phyloP scores from a whole-genome alignment of 2,888 invertebrate species.

The Eristalis tenax region DNA sequence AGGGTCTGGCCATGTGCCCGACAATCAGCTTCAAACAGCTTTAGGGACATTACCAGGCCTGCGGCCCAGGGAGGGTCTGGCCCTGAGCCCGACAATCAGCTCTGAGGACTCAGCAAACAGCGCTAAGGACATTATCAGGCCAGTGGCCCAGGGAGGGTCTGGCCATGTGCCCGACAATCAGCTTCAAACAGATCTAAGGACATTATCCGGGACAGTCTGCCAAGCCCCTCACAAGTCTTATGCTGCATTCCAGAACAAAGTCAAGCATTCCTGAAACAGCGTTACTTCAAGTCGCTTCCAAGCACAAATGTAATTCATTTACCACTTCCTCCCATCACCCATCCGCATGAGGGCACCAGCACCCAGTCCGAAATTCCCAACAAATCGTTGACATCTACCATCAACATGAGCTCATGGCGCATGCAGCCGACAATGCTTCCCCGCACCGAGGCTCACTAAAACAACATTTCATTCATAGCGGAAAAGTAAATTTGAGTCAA shows the following conservation, averaged over 20 bases:
- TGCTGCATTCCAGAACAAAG: neutral
- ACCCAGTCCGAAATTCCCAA: neutral
- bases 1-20: too few relatives aligned
- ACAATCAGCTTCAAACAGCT: too few relatives aligned
- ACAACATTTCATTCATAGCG: slow-evolving; percentile 21
- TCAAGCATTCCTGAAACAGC: neutral
- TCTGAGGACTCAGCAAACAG: too few relatives aligned
- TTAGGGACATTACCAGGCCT: too few relatives aligned
- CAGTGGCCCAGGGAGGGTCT: too few relatives aligned
- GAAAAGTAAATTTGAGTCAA: slow-evolving; percentile 19
- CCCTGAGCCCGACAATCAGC: too few relatives aligned
- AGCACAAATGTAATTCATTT: neutral
- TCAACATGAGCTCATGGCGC: neutral
- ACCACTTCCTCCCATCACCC: neutral
- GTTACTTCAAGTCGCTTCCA: neutral
- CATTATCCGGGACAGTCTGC: too few relatives aligned
- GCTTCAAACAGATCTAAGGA: too few relatives aligned
- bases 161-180: too few relatives aligned
- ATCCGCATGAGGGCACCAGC: neutral
- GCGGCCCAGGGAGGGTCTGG: too few relatives aligned
- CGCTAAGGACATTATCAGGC: too few relatives aligned
- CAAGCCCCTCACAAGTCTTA: too few relatives aligned
- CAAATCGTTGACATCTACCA: slow-evolving; percentile 9
- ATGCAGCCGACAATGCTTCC: neutral
- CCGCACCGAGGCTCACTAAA: neutral